Base-by-base conservation (phyloP, 1,140 invertebrate species). In the Caerostris extrusa region DNA sequence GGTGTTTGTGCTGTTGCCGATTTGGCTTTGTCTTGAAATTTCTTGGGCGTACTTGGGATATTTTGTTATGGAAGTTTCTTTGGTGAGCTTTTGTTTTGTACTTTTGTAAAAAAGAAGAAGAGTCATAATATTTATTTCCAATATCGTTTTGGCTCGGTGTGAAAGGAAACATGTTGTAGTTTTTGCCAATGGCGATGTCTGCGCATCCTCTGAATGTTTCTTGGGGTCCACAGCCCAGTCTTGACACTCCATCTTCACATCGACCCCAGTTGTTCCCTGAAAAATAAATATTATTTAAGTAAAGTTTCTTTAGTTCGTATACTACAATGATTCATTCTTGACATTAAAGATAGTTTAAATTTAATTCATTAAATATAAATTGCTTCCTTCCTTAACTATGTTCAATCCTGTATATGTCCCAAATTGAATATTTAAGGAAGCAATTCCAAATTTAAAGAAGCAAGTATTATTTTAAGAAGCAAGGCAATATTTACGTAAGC, bases 121-220 rank as follows among this genome's bases (percentile, higher is more conserved):
- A 64, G 55, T 8, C 57, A 58, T n/a, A 53, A 8, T 53, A 67
- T 64, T 34, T 64, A 81, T 85, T 64, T 19, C 19, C n/a, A 55
- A 93, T 67, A 19, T 93, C 86, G 14, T 93, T 93, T 71, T 61
- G 53, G 55, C 7, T 93, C 34, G 92, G 85, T 7, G 19, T 55
- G 12, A 34, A 55, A 17, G 69, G 55, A 7, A 7, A 69, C 34
- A 67, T 56, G 19, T 88, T 71, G n/a, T 64, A 57, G 12, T 8
- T 57, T 8, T 58, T 69, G 10, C 94, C 69, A 14, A 98, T 97
- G 10, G 96, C 95, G 81, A 98, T 96, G 95, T 98, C 97, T 3
- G 97, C 97, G 95, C 97, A 98, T 91, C 97, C 96, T 89, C 97
- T 96, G 95, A 97, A 98, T 5, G 96, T 97, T 95, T 98, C 97